A percentile compares a stretch with the other conserved stretches of the same genome.
Conservation (phyloP, 1,140 invertebrate genomes). For the Calliphora vicina region DNA sequence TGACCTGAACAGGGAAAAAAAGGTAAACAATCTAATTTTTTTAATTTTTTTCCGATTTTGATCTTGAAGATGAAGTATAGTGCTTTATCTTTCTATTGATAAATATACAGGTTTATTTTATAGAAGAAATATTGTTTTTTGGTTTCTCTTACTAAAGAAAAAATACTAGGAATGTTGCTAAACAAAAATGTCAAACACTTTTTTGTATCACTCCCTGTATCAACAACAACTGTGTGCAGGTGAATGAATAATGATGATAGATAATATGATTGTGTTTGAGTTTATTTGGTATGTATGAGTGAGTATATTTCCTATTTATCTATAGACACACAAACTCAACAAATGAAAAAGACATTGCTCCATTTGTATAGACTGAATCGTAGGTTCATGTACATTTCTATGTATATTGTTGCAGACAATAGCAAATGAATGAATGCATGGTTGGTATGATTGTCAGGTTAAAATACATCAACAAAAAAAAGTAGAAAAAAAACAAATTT, state of each 20-base stretch:
- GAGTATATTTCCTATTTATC: background rate
- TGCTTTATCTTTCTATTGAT: too few relatives aligned
- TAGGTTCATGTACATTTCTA: background rate
- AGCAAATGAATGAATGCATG: background rate
- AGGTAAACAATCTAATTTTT: too few relatives aligned
- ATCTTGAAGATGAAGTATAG: too few relatives aligned
- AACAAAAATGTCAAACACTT: background rate
- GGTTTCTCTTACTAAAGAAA: too few relatives aligned
- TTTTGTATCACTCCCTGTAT: background rate
- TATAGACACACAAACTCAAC: background rate
- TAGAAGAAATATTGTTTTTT: too few relatives aligned
- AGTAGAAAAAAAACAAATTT: background rate
- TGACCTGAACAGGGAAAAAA: too few relatives aligned
- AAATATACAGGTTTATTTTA: too few relatives aligned
- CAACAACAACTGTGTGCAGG: background rate
- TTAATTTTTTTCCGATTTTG: too few relatives aligned
- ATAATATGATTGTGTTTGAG: conserved; percentile 5
- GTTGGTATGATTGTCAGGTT: background rate
- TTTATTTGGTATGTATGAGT: background rate
- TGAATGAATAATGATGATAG: conserved; percentile 34
- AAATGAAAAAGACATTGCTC: background rate
- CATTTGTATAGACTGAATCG: background rate
- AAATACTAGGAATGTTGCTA: too few relatives aligned
- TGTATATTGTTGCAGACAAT: background rate
- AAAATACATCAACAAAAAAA: background rate